Percentiles rank a stretch among this genome's conserved stretches.
phyloP scores from a whole-genome alignment of 2,113 vertebrate species.

The Craseonycteris thonglongyai region DNA sequence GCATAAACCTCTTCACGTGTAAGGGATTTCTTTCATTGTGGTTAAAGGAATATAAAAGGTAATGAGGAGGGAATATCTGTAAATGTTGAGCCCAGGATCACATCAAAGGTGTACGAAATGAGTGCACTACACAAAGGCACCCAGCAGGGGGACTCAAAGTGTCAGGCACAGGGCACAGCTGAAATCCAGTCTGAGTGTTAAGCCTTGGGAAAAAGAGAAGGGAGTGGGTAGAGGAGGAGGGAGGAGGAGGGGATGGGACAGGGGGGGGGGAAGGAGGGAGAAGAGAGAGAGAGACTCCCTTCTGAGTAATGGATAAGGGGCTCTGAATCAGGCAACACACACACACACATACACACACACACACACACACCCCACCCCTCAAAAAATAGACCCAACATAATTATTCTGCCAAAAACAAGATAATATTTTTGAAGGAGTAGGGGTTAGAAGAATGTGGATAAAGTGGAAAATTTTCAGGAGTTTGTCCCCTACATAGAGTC shows the following conservation, averaged over 20 bases:
- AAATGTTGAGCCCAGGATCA: background rate
- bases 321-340: too few species aligned
- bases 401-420: background rate
- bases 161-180: accelerated
- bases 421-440: background rate
- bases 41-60: background rate
- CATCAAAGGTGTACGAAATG: background rate
- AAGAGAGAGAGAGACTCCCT: background rate
- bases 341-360: too few species aligned
- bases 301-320: background rate
- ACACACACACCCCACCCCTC: too few species aligned
- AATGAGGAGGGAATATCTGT: background rate
- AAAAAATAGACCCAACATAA: background rate
- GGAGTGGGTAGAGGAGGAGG: background rate
- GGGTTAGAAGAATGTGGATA: background rate
- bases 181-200: background rate
- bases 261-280: too few species aligned
- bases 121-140: background rate
- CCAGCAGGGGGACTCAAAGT: background rate
- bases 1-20: background rate
- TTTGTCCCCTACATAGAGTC: background rate
- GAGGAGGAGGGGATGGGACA: too few species aligned
- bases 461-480: background rate
- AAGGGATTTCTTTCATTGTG: background rate
- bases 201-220: background rate